These are phyloP conservation scores for Pedicia rivosa DNA, from an alignment of 2,888 invertebrate genomes.

Conservation along the genomic window DNA sequence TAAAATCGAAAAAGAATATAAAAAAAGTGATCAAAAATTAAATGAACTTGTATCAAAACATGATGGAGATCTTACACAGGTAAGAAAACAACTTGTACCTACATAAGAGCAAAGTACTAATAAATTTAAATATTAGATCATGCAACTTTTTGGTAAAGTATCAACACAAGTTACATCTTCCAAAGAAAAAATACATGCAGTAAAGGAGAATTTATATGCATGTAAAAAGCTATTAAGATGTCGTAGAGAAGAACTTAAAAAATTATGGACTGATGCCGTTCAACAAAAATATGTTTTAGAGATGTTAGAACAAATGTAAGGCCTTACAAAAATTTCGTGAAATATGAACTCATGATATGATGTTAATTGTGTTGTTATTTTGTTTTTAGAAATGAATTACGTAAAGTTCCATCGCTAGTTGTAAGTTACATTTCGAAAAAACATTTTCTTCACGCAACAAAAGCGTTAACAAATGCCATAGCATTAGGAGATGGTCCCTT, in stretches of 20 bases:
- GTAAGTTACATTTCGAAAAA: slow-evolving; percentile 49
- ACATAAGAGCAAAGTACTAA: no score
- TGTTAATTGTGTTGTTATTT: slow-evolving; percentile 6
- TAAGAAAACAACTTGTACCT: no score
- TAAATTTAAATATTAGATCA: no score
- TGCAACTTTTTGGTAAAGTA: slow-evolving; percentile 57
- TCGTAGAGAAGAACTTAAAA: slow-evolving; percentile 80
- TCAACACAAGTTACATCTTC: slow-evolving; percentile 62
- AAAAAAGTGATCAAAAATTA: slow-evolving; percentile 73
- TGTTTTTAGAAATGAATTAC: slow-evolving; percentile 47
- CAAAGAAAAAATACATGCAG: slow-evolving; percentile 55
- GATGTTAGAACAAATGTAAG: slow-evolving; percentile 68
- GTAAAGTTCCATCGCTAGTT: slow-evolving; percentile 54
- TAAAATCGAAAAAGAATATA: slow-evolving; percentile 85
- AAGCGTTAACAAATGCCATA: slow-evolving; percentile 55
- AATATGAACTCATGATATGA: background rate
- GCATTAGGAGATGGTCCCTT: slow-evolving; percentile 53
- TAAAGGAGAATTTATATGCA: slow-evolving; percentile 66
- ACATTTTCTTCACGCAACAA: slow-evolving; percentile 74
- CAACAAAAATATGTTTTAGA: slow-evolving; percentile 85
- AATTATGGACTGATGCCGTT: slow-evolving; percentile 90
- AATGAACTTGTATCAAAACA: slow-evolving; percentile 80
- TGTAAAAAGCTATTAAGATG: slow-evolving; percentile 77
- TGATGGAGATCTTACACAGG: slow-evolving; percentile 69
- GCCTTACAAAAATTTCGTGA: background rate